These are phyloP conservation scores for Champsocephalus gunnari DNA, from an alignment of 2,797 vertebrate species.

Conservation along the genomic window DNA sequence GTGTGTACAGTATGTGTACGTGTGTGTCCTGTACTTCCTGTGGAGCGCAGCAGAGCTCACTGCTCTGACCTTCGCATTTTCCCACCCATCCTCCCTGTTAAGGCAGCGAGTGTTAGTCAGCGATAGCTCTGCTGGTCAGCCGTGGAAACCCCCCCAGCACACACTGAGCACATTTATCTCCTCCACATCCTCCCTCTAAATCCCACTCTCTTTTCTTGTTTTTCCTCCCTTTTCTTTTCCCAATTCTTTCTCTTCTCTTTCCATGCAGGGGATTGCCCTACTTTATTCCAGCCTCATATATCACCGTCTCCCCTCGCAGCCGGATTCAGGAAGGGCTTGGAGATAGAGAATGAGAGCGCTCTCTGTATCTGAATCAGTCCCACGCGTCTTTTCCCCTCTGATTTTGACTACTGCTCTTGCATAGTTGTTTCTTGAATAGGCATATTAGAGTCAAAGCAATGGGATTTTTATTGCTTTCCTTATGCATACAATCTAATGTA, in stretches of 20 bases:
- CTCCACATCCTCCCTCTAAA: conserved; percentile 28
- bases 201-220: conserved; percentile 4
- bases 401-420: conserved; percentile 32
- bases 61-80: conserved; percentile 54
- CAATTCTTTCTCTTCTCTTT: conserved; percentile 33
- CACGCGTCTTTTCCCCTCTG: not conserved
- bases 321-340: conserved; percentile 7
- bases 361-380: conserved; percentile 20
- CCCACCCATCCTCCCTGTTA: conserved; percentile 55
- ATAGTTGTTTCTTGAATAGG: conserved; percentile 29
- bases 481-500: not conserved
- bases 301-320: conserved; percentile 55
- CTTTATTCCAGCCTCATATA: conserved; percentile 64
- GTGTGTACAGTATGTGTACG: not conserved
- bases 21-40: conserved; percentile 51
- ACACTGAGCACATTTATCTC: conserved; percentile 51
- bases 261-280: conserved; percentile 62
- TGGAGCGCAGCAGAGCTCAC: conserved; percentile 22
- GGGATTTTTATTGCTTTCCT: conserved; percentile 8
- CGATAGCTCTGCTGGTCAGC: conserved; percentile 25
- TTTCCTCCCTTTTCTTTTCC: conserved; percentile 24
- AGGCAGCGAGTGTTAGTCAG: conserved; percentile 43
- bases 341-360: conserved; percentile 31
- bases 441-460: conserved; percentile 44
- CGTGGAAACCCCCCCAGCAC: conserved; percentile 53